phyloP scores from a whole-genome alignment of 1,140 invertebrate species.

The Anthonomus grandis region DNA sequence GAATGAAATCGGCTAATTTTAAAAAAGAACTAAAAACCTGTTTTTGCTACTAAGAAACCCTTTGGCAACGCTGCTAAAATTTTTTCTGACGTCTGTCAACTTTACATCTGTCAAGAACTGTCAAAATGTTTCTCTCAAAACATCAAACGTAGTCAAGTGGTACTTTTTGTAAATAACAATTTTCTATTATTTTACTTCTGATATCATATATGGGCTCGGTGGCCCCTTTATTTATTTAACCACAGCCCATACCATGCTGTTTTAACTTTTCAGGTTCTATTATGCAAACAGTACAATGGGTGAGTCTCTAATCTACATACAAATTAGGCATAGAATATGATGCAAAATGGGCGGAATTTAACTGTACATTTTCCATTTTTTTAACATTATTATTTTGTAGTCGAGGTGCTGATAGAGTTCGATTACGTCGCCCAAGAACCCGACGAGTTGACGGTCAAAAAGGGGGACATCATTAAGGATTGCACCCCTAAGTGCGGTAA shows the following conservation, averaged over 20 bases:
- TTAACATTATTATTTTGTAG: slow-evolving; percentile 47
- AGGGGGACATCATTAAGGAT: slow-evolving; percentile 85
- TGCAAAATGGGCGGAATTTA: background rate
- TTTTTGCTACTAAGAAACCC: too few species aligned
- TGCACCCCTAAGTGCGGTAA: slow-evolving; percentile 68
- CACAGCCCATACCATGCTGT: slow-evolving; percentile 3
- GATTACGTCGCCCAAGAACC: slow-evolving; percentile 76
- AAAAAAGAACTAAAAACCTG: too few species aligned
- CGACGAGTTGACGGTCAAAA: slow-evolving; percentile 81
- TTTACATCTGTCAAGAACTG: too few species aligned
- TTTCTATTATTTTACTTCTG: too few species aligned
- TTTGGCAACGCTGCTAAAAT: too few species aligned
- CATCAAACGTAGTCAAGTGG: too few species aligned
- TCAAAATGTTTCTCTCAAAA: too few species aligned
- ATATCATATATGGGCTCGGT: slow-evolving; percentile 27
- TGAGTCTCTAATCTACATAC: too few species aligned
- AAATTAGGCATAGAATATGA: too few species aligned
- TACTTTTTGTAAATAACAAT: too few species aligned
- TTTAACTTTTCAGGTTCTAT: slow-evolving; percentile 24
- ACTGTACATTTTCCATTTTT: background rate
- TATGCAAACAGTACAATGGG: slow-evolving; percentile 24
- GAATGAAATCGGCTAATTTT: too few species aligned
- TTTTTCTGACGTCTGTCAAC: too few species aligned
- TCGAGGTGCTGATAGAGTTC: slow-evolving; percentile 77
- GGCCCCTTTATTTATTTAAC: slow-evolving; percentile 10